Evolutionary conservation across 2,888 invertebrate species (phyloP).

Genomic region (Synergus gifuensis): DNA sequence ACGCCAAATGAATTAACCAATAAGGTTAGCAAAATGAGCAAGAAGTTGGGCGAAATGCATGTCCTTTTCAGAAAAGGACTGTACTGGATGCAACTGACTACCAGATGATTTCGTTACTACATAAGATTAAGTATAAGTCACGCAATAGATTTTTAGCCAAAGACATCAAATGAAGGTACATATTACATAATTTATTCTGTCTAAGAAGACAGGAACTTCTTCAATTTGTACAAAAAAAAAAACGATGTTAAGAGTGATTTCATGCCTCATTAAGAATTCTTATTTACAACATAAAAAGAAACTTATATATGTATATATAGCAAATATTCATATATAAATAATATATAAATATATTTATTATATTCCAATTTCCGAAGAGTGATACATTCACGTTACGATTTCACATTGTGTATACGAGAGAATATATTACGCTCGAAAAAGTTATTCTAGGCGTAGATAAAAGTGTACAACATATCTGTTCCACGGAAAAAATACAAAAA

Average conservation of each 20-base stretch:
- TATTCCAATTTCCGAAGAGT: slow-evolving; percentile 59
- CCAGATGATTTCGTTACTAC: slow-evolving; percentile 55
- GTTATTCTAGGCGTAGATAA: slow-evolving; percentile 44
- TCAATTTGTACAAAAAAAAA: slow-evolving; percentile 62
- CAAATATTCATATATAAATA: slow-evolving; percentile 53
- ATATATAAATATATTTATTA: slow-evolving; percentile 61
- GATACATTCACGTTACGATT: slow-evolving; percentile 42
- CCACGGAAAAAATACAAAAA: slow-evolving; percentile 37
- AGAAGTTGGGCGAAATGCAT: background rate
- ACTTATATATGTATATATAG: slow-evolving; percentile 55
- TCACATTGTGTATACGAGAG: slow-evolving; percentile 56
- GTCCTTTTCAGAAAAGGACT: background rate
- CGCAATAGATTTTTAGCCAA: slow-evolving; percentile 68
- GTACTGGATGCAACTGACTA: slow-evolving; percentile 45
- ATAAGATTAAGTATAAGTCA: slow-evolving; percentile 52
- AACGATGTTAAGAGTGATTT: slow-evolving; percentile 57
- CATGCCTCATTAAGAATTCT: slow-evolving; percentile 58
- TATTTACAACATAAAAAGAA: slow-evolving; percentile 60
- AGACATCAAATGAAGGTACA: slow-evolving; percentile 64
- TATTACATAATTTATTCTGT: slow-evolving; percentile 53
- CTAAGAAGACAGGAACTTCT: slow-evolving; percentile 55
- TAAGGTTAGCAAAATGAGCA: too few species aligned
- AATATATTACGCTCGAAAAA: slow-evolving; percentile 46
- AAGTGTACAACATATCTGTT: slow-evolving; percentile 45
- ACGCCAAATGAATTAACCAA: too few species aligned